These are phyloP conservation scores for Gambusia holbrooki DNA, from an alignment of 2,113 vertebrate species.

Conservation along the genomic window DNA sequence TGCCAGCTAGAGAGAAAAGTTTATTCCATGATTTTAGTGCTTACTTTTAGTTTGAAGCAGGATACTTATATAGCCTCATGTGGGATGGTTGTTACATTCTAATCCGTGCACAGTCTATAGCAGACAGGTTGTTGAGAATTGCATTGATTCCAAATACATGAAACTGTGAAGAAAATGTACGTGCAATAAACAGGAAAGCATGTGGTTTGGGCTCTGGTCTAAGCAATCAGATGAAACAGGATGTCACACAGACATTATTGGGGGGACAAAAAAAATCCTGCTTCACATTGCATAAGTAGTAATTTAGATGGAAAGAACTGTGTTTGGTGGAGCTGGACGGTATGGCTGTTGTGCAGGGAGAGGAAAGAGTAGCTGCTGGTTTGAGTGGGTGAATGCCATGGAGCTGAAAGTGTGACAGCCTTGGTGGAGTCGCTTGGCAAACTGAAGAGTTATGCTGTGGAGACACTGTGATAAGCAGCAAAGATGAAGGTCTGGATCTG, in stretches of 20 bases:
- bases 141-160: conserved; percentile 1
- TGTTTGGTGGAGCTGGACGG: not conserved
- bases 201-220: not conserved
- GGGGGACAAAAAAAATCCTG: not conserved
- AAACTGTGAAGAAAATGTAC: not conserved
- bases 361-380: not conserved
- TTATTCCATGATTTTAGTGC: not conserved
- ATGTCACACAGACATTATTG: not conserved
- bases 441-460: not conserved
- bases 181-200: not conserved
- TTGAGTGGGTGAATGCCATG: not conserved
- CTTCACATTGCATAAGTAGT: not conserved
- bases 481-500: not conserved
- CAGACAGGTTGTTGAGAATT: not conserved
- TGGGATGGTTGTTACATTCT: not conserved
- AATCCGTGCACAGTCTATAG: not conserved
- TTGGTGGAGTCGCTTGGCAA: not conserved
- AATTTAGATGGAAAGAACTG: not conserved
- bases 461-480: not conserved
- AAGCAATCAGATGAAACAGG: not conserved
- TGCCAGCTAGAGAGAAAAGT: not conserved
- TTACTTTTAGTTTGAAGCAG: not conserved
- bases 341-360: not conserved
- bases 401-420: conserved; percentile 4
- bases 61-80: not conserved